These are phyloP conservation scores for Venustaconcha ellipsiformis DNA, from an alignment of 1,140 invertebrate genomes.

Conservation along the genomic window DNA sequence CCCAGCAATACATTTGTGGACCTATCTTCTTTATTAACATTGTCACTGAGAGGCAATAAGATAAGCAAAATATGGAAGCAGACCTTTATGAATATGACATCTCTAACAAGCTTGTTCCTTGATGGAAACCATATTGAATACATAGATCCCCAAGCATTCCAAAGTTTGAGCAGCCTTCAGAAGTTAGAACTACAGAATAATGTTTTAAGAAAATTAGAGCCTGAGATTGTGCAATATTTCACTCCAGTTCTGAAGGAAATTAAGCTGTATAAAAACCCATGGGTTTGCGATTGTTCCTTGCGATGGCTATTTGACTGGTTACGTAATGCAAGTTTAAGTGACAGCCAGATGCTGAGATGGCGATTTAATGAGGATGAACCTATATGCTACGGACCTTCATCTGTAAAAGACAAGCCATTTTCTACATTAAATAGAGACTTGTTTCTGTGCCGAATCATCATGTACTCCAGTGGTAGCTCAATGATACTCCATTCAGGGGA, in stretches of 20 bases:
- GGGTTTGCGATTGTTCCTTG: constrained; percentile 62
- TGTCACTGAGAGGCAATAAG: constrained; percentile 52
- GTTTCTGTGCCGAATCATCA: constrained; percentile 39
- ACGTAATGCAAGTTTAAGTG: constrained; percentile 21
- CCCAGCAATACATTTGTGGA: constrained; percentile 45
- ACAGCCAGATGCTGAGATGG: constrained; percentile 34
- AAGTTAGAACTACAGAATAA: constrained; percentile 54
- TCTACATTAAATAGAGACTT: constrained; percentile 17
- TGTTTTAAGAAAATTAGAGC: constrained; percentile 35
- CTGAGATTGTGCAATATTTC: constrained; percentile 36
- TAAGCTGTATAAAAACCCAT: constrained; percentile 57
- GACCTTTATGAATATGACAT: constrained; percentile 41
- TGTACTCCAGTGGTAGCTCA: constrained; percentile 43
- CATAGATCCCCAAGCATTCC: constrained; percentile 45
- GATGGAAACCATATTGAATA: constrained; percentile 47
- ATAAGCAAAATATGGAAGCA: constrained; percentile 40
- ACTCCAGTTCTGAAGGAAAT: constrained; percentile 30
- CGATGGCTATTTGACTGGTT: constrained; percentile 59
- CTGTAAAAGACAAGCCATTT: constrained; percentile 27
- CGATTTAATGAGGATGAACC: constrained; percentile 31
- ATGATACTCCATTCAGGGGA: constrained; percentile 21
- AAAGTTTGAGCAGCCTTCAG: constrained; percentile 38
- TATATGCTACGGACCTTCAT: constrained; percentile 38
- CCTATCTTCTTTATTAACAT: constrained; percentile 32
- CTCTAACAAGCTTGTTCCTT: constrained; percentile 48